Evolutionary conservation across 2,113 vertebrate species (phyloP).

Genomic region (Antennarius striatus): DNA sequence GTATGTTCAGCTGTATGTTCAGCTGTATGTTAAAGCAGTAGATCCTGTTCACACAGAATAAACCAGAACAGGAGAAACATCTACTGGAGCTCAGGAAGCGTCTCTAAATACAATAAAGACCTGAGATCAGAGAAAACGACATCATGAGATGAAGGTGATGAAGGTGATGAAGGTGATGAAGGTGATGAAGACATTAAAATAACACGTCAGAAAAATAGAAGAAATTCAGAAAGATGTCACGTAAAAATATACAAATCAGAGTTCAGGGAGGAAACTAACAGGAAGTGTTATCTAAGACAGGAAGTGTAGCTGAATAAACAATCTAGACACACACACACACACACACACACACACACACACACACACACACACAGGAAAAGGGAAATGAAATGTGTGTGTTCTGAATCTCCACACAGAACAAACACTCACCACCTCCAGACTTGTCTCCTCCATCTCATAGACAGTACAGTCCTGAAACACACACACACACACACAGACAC

Average conservation of each 20-base stretch:
- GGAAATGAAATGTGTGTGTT: not conserved
- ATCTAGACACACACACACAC: not conserved
- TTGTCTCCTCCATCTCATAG: conserved; percentile 95
- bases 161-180: too few relatives aligned
- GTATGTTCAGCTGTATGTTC: too few relatives aligned
- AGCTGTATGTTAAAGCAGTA: too few relatives aligned
- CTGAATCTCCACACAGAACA: too few relatives aligned
- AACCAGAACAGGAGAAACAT: too few relatives aligned
- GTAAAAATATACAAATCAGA: conserved; percentile 12
- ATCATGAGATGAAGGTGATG: too few relatives aligned
- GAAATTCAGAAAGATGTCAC: not conserved
- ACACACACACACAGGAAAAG: conserved; percentile 23
- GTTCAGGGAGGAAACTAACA: conserved; percentile 36
- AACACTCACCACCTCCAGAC: conserved; percentile 89
- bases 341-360: not conserved
- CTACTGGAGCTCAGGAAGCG: too few relatives aligned
- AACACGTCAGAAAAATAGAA: not conserved
- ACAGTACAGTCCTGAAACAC: conserved; percentile 88
- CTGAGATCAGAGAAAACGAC: too few relatives aligned
- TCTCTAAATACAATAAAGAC: too few relatives aligned
- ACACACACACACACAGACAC: too few relatives aligned
- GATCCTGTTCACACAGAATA: too few relatives aligned
- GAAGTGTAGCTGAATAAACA: conserved; percentile 67
- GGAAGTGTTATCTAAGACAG: conserved; percentile 71
- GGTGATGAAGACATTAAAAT: too few relatives aligned